Conservation (phyloP, 2,888 invertebrate genomes). For the Aleiodes alternator region DNA sequence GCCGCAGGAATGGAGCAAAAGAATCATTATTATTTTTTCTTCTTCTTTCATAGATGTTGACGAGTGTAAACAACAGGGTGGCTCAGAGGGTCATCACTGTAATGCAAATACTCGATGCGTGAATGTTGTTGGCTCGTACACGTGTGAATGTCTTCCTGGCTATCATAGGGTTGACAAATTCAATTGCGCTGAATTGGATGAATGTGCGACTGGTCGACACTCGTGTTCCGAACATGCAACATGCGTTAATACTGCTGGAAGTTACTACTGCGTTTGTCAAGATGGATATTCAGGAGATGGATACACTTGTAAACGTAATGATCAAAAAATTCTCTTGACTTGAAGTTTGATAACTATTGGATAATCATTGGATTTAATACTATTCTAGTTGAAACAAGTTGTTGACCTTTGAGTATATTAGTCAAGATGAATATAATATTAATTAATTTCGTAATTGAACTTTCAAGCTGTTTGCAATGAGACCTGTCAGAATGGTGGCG, state of each 20-base stretch:
- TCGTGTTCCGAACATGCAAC: slow-evolving; percentile 85
- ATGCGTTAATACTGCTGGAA: slow-evolving; percentile 89
- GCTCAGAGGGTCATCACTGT: slow-evolving; percentile 89
- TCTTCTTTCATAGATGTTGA: slow-evolving; percentile 83
- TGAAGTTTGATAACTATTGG: neutral
- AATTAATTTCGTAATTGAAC: neutral
- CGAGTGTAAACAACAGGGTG: slow-evolving; percentile 88
- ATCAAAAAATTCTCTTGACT: neutral
- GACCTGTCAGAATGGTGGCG: slow-evolving; percentile 89
- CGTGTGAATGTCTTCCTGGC: slow-evolving; percentile 89
- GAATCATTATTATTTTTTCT: too few relatives aligned
- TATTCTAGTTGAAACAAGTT: neutral
- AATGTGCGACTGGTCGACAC: slow-evolving; percentile 84
- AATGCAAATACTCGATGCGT: slow-evolving; percentile 89
- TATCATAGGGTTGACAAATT: slow-evolving; percentile 86
- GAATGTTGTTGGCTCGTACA: slow-evolving; percentile 88
- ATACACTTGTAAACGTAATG: slow-evolving; percentile 84
- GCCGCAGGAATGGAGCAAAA: neutral
- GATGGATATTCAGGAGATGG: slow-evolving; percentile 88
- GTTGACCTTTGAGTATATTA: slow-evolving; percentile 8
- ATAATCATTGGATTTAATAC: slow-evolving; percentile 12
- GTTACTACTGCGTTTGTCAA: slow-evolving; percentile 85
- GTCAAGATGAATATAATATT: slow-evolving; percentile 17
- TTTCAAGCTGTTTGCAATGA: slow-evolving; percentile 85
- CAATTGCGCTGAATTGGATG: slow-evolving; percentile 88